Conservation (phyloP, 2,113 vertebrate genomes). For the Corythornis madagascariensis region DNA sequence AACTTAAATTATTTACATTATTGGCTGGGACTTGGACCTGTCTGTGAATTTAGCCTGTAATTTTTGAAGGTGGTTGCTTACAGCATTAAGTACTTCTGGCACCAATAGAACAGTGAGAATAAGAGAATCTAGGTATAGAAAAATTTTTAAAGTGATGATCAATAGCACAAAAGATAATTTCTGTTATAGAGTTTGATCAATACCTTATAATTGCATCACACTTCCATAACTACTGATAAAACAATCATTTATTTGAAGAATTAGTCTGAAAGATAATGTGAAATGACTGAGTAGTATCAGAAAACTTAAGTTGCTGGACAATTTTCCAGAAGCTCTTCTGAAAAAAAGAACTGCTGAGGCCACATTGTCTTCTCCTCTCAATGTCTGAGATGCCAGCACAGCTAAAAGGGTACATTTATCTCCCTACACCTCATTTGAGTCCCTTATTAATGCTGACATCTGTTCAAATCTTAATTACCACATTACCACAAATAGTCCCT, state of each 20-base stretch:
- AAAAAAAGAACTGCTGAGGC: slow-evolving; percentile 18
- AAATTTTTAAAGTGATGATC: neutral
- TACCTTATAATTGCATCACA: too few relatives aligned
- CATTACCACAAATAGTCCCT: slow-evolving; percentile 73
- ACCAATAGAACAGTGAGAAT: neutral
- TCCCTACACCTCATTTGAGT: slow-evolving; percentile 73
- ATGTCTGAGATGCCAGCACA: slow-evolving; percentile 7
- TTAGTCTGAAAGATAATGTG: neutral
- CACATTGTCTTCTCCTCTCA: slow-evolving; percentile 11
- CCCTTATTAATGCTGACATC: slow-evolving; percentile 78
- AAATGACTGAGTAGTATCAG: neutral
- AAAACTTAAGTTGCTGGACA: neutral
- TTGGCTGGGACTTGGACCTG: neutral
- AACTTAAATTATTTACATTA: neutral
- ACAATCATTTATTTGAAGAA: neutral
- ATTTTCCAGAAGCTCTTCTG: slow-evolving; percentile 6
- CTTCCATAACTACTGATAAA: neutral
- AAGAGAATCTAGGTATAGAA: neutral
- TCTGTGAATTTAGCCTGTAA: neutral
- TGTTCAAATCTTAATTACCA: slow-evolving; percentile 77
- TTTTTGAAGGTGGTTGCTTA: neutral
- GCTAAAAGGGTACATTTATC: slow-evolving; percentile 67
- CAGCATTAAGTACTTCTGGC: neutral
- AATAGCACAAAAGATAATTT: neutral
- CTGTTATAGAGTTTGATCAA: neutral